Percentiles rank a stretch among this genome's conserved stretches.
Evolutionary conservation across 2,888 invertebrate species (phyloP).

Genomic region (Athrips mouffetella): DNA sequence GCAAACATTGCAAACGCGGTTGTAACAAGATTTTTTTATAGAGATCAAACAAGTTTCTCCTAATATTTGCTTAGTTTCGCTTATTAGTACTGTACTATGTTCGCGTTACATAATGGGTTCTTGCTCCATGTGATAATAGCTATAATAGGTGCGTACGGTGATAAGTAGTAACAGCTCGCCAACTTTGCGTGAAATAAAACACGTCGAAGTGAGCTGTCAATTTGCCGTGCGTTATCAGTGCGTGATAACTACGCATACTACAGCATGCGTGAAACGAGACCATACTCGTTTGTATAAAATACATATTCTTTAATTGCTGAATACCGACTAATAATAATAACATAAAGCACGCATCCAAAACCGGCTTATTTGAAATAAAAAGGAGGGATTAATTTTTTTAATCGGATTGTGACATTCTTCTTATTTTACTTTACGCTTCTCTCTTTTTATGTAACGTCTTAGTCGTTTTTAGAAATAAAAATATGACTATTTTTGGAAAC

Average conservation of each 20-base stretch:
- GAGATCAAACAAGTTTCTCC: constrained; percentile 14
- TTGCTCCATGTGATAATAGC: constrained; percentile 8
- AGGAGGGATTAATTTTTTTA: not conserved
- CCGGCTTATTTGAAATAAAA: not conserved
- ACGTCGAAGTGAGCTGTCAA: constrained; percentile 9
- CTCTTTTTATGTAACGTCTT: too few relatives aligned
- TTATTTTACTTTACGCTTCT: too few relatives aligned
- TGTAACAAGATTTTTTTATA: not conserved
- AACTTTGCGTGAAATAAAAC: not conserved
- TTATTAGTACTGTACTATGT: not conserved
- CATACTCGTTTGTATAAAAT: constrained; percentile 10
- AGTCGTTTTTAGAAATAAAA: too few relatives aligned
- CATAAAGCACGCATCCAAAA: too few relatives aligned
- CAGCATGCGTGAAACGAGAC: constrained; percentile 8
- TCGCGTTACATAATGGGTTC: not conserved
- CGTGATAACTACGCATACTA: constrained; percentile 22
- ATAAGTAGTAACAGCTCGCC: not conserved
- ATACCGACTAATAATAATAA: not conserved
- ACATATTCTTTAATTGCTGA: not conserved
- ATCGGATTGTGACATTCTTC: too few relatives aligned
- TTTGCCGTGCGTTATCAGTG: constrained; percentile 27
- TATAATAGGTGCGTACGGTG: constrained; percentile 7
- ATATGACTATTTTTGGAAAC: too few relatives aligned
- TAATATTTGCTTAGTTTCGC: constrained; percentile 2
- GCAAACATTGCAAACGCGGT: not conserved